phyloP scores from a whole-genome alignment of 2,113 vertebrate genomes.

The Mormoops blainvillei region DNA sequence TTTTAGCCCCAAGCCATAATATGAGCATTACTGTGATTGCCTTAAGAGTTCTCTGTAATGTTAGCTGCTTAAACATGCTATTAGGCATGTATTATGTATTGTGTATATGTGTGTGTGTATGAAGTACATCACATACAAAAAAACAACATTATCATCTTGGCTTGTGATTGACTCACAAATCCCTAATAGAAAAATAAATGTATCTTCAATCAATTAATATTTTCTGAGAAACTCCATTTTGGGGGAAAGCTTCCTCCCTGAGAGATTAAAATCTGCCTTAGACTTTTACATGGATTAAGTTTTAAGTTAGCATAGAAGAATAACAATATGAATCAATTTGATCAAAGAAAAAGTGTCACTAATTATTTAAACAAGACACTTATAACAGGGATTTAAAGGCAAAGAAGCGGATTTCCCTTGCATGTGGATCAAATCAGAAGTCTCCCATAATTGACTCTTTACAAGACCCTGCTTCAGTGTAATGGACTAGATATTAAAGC shows the following conservation, averaged over 20 bases:
- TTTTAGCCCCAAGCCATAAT: constrained; percentile 25
- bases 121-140: constrained; percentile 27
- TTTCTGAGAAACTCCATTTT: constrained; percentile 77
- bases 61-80: constrained; percentile 4
- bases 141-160: constrained; percentile 1
- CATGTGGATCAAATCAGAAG: constrained; percentile 99
- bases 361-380: constrained; percentile 91
- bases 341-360: constrained; percentile 91
- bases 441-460: constrained; percentile 99
- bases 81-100: constrained; percentile 44
- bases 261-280: constrained; percentile 80
- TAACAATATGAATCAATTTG: constrained; percentile 87
- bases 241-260: constrained; percentile 73
- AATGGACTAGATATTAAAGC: constrained; percentile 99
- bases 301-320: constrained; percentile 86
- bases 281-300: constrained; percentile 82
- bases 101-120: constrained; percentile 24
- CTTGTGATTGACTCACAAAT: constrained; percentile 27
- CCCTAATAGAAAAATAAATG: constrained; percentile 46
- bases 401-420: constrained; percentile 86
- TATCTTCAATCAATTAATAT: constrained; percentile 53
- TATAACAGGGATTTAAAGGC: constrained; percentile 82
- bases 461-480: constrained; percentile 92
- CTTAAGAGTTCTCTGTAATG: background rate
- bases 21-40: constrained; percentile 28